These are phyloP conservation scores for Gobio occitaniae DNA, from an alignment of 2,797 vertebrate genomes.

Conservation along the genomic window DNA sequence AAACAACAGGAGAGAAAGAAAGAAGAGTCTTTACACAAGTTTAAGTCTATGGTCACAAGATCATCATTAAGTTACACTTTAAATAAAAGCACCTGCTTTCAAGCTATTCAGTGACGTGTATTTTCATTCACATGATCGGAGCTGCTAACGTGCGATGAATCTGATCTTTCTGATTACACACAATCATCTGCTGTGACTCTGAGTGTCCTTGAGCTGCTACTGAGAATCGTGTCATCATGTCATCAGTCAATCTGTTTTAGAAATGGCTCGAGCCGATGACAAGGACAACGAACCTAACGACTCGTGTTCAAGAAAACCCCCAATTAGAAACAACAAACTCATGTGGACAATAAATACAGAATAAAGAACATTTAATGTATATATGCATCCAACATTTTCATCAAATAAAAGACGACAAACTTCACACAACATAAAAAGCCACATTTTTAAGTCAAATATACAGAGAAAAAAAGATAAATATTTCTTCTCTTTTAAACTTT, in stretches of 20 bases:
- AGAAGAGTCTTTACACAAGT: neutral
- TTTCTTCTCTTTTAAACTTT: neutral
- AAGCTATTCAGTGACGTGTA: neutral
- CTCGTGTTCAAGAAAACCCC: neutral
- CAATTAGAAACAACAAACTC: neutral
- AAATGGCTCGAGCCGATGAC: constrained; percentile 23
- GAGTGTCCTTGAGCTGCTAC: constrained; percentile 19
- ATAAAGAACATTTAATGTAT: neutral
- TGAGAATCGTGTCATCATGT: constrained; percentile 6
- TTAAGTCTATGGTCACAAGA: neutral
- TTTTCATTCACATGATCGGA: neutral
- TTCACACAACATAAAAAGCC: constrained; percentile 12
- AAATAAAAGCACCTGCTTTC: constrained; percentile 35
- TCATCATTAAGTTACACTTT: neutral
- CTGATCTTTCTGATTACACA: constrained; percentile 25
- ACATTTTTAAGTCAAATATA: neutral
- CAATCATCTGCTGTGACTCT: constrained; percentile 3
- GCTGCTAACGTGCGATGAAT: constrained; percentile 24
- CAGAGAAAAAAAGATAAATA: neutral
- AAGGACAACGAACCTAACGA: constrained; percentile 1
- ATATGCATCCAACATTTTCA: neutral
- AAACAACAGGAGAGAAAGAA: neutral
- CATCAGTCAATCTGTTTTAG: constrained; percentile 18
- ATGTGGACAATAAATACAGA: neutral
- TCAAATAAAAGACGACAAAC: neutral